A percentile compares a stretch with the other conserved stretches of the same genome.
Conservation (phyloP, 2,113 vertebrate genomes). For the Potamarius usumacintae region DNA sequence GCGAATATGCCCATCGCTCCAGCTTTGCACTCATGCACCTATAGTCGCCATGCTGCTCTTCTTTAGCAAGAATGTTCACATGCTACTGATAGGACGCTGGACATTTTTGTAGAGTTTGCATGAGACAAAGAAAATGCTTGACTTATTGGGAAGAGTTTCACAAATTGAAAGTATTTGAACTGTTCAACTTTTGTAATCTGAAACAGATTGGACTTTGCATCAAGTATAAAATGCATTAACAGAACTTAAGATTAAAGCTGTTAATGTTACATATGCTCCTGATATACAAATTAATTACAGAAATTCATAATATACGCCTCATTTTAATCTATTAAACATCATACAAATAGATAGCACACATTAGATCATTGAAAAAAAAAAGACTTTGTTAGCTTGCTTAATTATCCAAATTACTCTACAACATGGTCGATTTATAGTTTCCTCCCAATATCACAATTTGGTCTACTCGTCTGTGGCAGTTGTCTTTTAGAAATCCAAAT, state of each 20-base stretch:
- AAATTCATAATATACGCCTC: neutral
- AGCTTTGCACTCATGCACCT: neutral
- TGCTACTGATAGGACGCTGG: neutral
- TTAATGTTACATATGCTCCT: neutral
- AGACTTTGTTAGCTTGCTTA: neutral
- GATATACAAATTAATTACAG: neutral
- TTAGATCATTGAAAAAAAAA: no score
- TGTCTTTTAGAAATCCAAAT: neutral
- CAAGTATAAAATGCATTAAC: neutral
- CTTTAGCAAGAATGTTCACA: slow-evolving; percentile 30
- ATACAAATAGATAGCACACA: neutral
- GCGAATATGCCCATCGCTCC: slow-evolving; percentile 32
- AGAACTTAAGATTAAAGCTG: neutral
- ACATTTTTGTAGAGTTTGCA: neutral
- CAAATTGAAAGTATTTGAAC: neutral
- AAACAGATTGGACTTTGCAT: neutral
- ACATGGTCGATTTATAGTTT: neutral
- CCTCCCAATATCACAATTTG: neutral
- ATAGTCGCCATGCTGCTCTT: slow-evolving; percentile 29
- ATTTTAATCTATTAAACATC: neutral
- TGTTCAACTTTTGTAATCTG: neutral
- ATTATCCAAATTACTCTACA: no score
- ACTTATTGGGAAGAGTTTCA: neutral
- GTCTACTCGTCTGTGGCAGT: neutral
- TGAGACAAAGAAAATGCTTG: neutral